Evolutionary conservation across 2,113 vertebrate genomes (phyloP).

Genomic region (Geococcyx californianus): DNA sequence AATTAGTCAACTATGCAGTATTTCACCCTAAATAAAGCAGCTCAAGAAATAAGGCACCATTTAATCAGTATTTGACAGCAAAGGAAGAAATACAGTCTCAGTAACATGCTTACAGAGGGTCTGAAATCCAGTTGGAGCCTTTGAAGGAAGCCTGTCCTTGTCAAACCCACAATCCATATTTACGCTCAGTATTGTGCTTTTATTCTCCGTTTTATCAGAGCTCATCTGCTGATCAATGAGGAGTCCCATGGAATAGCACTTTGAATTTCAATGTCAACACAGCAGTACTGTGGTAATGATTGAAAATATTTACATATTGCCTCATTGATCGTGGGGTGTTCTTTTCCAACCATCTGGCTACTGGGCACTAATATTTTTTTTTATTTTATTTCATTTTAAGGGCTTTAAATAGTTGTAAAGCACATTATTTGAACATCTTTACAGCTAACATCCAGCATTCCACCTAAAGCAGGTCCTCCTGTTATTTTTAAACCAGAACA

Average conservation of each 20-base stretch:
- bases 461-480: background rate
- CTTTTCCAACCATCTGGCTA: constrained; percentile 73
- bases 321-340: constrained; percentile 58
- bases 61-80: background rate
- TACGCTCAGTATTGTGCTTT: background rate
- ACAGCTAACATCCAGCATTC: background rate
- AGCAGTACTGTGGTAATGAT: constrained; percentile 50
- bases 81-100: background rate
- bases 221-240: constrained; percentile 34
- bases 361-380: background rate
- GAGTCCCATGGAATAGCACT: constrained; percentile 45
- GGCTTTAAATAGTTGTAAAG: background rate
- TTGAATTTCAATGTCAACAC: constrained; percentile 51
- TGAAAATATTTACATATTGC: constrained; percentile 70
- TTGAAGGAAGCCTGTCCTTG: background rate
- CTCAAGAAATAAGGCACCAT: constrained; percentile 7
- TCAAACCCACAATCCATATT: background rate
- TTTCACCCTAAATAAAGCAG: constrained; percentile 40
- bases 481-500: constrained; percentile 17
- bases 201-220: background rate
- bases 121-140: background rate
- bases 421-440: background rate
- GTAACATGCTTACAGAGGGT: background rate
- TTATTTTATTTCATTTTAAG: background rate
- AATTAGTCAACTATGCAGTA: background rate